Evolutionary conservation across 2,113 vertebrate species (phyloP).

Genomic region (Merops nubicus): DNA sequence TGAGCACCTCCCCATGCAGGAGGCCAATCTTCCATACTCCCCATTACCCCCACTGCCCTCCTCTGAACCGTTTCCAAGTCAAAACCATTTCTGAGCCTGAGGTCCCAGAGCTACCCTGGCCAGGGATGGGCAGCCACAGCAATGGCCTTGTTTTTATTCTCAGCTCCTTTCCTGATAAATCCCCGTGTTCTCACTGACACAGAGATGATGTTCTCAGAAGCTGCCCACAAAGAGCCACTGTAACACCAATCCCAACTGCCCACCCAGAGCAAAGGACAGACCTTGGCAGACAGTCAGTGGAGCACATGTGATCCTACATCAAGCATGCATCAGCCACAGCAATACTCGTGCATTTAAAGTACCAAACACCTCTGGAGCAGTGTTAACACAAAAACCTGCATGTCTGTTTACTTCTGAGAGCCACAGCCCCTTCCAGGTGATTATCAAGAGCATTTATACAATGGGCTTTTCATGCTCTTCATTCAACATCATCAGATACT

Average conservation of each 20-base stretch:
- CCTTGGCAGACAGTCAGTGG: neutral
- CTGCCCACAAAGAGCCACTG: fast-evolving
- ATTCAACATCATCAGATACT: neutral
- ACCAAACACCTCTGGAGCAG: neutral
- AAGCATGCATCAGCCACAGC: neutral
- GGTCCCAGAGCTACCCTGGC: fast-evolving
- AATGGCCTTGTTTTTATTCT: fast-evolving
- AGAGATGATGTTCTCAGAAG: neutral
- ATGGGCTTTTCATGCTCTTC: neutral
- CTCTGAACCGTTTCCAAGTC: neutral
- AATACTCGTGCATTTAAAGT: neutral
- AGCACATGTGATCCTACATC: neutral
- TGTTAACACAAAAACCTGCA: neutral
- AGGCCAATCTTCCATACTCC: neutral
- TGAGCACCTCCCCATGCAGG: neutral
- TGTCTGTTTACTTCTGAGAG: neutral
- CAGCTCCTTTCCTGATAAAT: neutral
- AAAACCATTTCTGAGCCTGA: neutral
- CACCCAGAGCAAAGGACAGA: neutral
- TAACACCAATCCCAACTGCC: neutral
- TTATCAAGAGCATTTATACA: neutral
- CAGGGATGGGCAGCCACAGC: neutral
- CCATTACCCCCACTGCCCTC: neutral
- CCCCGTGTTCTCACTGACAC: fast-evolving
- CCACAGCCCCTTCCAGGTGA: neutral